phyloP scores from a whole-genome alignment of 2,888 invertebrate species.

The Patella ulyssiponensis region DNA sequence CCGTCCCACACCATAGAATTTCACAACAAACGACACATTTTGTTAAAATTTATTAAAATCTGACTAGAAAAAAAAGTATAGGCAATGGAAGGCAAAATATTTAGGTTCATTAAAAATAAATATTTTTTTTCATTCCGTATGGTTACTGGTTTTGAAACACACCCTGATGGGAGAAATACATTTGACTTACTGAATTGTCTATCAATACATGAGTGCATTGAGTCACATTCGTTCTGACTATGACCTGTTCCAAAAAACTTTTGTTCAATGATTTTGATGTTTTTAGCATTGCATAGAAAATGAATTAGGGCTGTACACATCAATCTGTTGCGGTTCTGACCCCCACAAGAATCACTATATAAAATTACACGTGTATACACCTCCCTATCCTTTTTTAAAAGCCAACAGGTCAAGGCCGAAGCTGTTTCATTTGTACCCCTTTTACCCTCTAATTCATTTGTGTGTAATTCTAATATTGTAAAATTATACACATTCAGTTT shows the following conservation, averaged over 20 bases:
- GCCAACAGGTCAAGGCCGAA: not conserved
- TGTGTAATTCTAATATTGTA: not conserved
- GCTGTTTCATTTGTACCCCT: not conserved
- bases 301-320: not conserved
- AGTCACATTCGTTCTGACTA: not conserved
- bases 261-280: not conserved
- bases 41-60: no score
- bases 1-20: no score
- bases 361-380: not conserved
- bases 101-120: no score
- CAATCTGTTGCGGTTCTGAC: not conserved
- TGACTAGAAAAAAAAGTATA: no score
- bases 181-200: not conserved
- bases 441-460: not conserved
- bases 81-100: no score
- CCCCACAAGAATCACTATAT: conserved; percentile 1
- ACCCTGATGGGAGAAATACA: not conserved
- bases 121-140: no score
- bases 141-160: no score
- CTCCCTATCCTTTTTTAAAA: not conserved
- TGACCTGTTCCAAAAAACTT: conserved; percentile 1
- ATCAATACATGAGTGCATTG: not conserved
- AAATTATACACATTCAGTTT: not conserved
- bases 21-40: no score
- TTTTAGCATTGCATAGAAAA: not conserved